phyloP scores from a whole-genome alignment of 2,888 invertebrate species.

The Orgyia antiqua region DNA sequence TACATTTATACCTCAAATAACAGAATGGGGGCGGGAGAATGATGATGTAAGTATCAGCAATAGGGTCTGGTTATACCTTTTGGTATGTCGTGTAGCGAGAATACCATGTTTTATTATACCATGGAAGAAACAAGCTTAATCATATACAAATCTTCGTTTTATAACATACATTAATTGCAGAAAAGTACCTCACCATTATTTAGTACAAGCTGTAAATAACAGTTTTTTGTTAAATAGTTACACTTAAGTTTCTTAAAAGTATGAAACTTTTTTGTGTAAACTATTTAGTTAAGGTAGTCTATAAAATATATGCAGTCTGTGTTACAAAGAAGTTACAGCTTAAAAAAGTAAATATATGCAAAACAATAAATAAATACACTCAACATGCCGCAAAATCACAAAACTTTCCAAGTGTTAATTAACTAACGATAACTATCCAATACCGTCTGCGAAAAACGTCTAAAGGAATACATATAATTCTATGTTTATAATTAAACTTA shows the following conservation, averaged over 20 bases:
- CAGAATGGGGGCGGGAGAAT: too few species aligned
- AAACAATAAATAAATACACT: slow-evolving; percentile 41
- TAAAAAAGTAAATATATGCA: slow-evolving; percentile 31
- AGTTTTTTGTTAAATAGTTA: slow-evolving; percentile 15
- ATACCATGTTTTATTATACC: too few species aligned
- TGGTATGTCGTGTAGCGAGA: too few species aligned
- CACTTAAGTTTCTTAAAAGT: too few species aligned
- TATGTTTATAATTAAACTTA: background rate
- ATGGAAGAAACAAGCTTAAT: slow-evolving; percentile 22
- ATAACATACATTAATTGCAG: slow-evolving; percentile 18
- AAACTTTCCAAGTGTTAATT: slow-evolving; percentile 42
- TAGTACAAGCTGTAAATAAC: slow-evolving; percentile 19
- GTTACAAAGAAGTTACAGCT: too few species aligned
- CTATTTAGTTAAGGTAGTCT: too few species aligned
- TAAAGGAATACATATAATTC: slow-evolving; percentile 1
- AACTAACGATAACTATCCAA: slow-evolving; percentile 35
- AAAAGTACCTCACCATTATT: slow-evolving; percentile 19
- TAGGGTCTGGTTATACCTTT: too few species aligned
- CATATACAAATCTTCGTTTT: slow-evolving; percentile 8
- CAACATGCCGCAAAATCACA: slow-evolving; percentile 48
- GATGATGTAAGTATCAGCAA: too few species aligned
- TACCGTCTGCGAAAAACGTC: slow-evolving; percentile 31
- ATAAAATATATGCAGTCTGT: too few species aligned
- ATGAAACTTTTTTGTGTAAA: too few species aligned
- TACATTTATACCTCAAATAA: too few species aligned